A percentile compares a stretch with the other conserved stretches of the same genome.
Conservation (phyloP, 1,140 invertebrate species). For the Drosophila erecta region DNA sequence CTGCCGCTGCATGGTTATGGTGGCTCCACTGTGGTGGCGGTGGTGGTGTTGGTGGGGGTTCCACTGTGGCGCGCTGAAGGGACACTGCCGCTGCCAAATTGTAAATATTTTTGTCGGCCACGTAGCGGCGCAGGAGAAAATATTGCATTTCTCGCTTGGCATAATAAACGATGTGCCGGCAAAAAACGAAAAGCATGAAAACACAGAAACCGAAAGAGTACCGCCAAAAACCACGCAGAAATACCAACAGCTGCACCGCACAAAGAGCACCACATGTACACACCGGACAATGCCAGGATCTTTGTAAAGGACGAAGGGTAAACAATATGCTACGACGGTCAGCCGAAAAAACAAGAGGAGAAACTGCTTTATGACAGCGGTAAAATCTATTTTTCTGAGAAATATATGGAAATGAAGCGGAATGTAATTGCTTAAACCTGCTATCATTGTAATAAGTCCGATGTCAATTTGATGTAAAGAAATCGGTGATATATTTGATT, state of each 20-base stretch:
- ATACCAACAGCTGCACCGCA: conserved; percentile 66
- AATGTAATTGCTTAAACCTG: not conserved
- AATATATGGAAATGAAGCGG: not conserved
- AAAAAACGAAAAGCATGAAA: conserved; percentile 12
- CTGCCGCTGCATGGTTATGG: conserved; percentile 61
- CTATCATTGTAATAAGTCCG: not conserved
- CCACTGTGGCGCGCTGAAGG: conserved; percentile 32
- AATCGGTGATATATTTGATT: too few relatives aligned
- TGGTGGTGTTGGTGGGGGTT: not conserved
- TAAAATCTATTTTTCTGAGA: not conserved
- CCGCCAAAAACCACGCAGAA: conserved; percentile 52
- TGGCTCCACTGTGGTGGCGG: conserved; percentile 28
- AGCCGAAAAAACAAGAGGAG: conserved; percentile 1
- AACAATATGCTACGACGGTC: conserved; percentile 30
- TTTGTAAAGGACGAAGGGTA: conserved; percentile 2
- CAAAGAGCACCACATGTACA: conserved; percentile 24
- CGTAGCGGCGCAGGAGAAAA: conserved; percentile 80
- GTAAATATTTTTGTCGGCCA: conserved; percentile 82
- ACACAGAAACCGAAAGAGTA: conserved; percentile 30
- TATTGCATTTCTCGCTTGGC: conserved; percentile 81
- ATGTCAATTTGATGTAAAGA: not conserved
- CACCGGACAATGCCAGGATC: conserved; percentile 33
- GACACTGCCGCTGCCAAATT: conserved; percentile 69
- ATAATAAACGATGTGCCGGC: conserved; percentile 78
- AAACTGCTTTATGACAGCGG: conserved; percentile 17